These are phyloP conservation scores for Babyrousa celebensis DNA, from an alignment of 2,797 vertebrate species.

Conservation along the genomic window DNA sequence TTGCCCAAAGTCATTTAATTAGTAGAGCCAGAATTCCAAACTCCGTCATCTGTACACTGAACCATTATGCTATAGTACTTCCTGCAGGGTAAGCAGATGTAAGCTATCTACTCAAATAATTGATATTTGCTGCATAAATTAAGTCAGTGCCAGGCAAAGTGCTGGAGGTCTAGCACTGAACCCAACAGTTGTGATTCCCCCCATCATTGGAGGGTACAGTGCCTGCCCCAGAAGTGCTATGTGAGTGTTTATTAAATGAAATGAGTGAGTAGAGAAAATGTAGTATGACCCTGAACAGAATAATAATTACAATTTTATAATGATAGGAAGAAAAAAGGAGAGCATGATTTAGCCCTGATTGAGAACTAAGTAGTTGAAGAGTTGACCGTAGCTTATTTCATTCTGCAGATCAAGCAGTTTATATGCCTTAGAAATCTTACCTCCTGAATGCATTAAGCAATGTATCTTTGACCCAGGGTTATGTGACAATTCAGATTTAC, in stretches of 20 bases:
- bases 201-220: neutral
- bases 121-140: neutral
- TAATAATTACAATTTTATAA: conserved; percentile 58
- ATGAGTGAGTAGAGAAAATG: conserved; percentile 31
- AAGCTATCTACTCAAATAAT: neutral
- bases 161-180: neutral
- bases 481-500: conserved; percentile 64
- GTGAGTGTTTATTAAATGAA: conserved; percentile 26
- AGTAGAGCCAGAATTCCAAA: conserved; percentile 63
- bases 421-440: conserved; percentile 54
- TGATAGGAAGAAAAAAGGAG: conserved; percentile 4
- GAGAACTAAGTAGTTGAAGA: conserved; percentile 55
- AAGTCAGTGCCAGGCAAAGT: neutral
- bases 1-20: conserved; percentile 34
- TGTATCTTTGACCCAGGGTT: conserved; percentile 28
- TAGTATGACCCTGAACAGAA: neutral
- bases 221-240: neutral
- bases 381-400: conserved; percentile 68
- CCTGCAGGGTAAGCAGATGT: neutral
- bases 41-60: neutral
- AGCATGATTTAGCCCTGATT: conserved; percentile 33
- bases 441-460: conserved; percentile 47
- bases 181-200: neutral
- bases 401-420: conserved; percentile 63
- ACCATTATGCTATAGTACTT: neutral